Conservation (phyloP, 2,797 vertebrate species). For the Silurus lanzhouensis region DNA sequence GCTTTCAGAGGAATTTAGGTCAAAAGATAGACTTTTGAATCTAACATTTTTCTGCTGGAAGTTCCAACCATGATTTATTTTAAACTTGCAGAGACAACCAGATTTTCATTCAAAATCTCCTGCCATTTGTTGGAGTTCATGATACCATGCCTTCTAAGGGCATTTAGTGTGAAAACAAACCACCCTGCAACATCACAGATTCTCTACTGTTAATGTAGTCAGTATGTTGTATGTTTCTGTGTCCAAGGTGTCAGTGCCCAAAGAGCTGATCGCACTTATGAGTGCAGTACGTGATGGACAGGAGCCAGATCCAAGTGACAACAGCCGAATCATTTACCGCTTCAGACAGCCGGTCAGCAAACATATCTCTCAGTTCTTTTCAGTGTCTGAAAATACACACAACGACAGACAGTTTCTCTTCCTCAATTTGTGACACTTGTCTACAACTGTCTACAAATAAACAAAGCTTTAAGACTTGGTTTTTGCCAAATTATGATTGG, state of each 20-base stretch:
- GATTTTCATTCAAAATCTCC: background rate
- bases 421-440: background rate
- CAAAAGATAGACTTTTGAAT: background rate
- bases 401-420: background rate
- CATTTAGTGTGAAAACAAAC: background rate
- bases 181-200: background rate
- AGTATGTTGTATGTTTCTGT: slow-evolving; percentile 19
- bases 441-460: background rate
- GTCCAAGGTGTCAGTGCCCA: slow-evolving; percentile 86
- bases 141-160: background rate
- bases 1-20: background rate
- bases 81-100: background rate
- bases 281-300: slow-evolving; percentile 88
- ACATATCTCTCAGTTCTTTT: background rate
- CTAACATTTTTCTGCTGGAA: background rate
- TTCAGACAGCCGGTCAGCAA: slow-evolving; percentile 86
- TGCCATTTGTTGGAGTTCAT: background rate
- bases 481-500: background rate
- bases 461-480: background rate
- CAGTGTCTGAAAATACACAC: too few relatives aligned
- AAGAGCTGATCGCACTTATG: slow-evolving; percentile 91
- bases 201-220: background rate
- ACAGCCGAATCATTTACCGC: slow-evolving; percentile 74
- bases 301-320: slow-evolving; percentile 80
- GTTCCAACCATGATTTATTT: background rate